Conservation (phyloP, 2,113 vertebrate species). For the Sardina pilchardus region DNA sequence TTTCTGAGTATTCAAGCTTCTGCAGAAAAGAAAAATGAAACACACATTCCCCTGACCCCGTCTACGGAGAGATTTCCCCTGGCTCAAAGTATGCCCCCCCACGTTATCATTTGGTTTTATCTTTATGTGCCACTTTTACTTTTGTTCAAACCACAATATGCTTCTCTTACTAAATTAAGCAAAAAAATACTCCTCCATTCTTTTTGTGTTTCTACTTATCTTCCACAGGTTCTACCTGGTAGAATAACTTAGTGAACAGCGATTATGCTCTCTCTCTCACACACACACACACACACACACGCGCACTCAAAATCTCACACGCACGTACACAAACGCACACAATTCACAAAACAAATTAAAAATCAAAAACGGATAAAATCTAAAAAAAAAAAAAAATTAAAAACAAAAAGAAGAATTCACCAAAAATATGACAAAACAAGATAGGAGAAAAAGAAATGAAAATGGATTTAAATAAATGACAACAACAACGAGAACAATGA, state of each 20-base stretch:
- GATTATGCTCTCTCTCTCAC: slow-evolving; percentile 24
- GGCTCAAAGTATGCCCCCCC: slow-evolving; percentile 58
- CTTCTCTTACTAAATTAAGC: slow-evolving; percentile 54
- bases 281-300: slow-evolving; percentile 9
- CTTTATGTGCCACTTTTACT: slow-evolving; percentile 59
- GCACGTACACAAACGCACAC: not conserved
- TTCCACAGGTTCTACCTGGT: slow-evolving; percentile 49
- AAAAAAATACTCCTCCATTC: slow-evolving; percentile 48
- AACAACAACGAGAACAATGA: slow-evolving; percentile 26
- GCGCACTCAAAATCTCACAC: not conserved
- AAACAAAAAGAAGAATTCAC: slow-evolving; percentile 27
- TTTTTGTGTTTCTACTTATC: slow-evolving; percentile 12
- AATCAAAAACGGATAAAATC: slow-evolving; percentile 59
- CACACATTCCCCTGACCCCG: slow-evolving; percentile 35
- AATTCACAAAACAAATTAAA: slow-evolving; percentile 40
- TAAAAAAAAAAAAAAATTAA: slow-evolving; percentile 43
- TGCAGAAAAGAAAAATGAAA: slow-evolving; percentile 19
- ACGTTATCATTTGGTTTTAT: slow-evolving; percentile 69
- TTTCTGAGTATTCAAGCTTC: slow-evolving; percentile 45
- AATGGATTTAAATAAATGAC: slow-evolving; percentile 42
- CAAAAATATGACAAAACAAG: slow-evolving; percentile 27
- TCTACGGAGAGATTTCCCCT: slow-evolving; percentile 51
- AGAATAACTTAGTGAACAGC: slow-evolving; percentile 45
- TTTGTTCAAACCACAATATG: slow-evolving; percentile 54
- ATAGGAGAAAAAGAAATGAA: slow-evolving; percentile 21